Evolutionary conservation across 1,140 invertebrate species (phyloP).

Genomic region (Drosophila nasuta): DNA sequence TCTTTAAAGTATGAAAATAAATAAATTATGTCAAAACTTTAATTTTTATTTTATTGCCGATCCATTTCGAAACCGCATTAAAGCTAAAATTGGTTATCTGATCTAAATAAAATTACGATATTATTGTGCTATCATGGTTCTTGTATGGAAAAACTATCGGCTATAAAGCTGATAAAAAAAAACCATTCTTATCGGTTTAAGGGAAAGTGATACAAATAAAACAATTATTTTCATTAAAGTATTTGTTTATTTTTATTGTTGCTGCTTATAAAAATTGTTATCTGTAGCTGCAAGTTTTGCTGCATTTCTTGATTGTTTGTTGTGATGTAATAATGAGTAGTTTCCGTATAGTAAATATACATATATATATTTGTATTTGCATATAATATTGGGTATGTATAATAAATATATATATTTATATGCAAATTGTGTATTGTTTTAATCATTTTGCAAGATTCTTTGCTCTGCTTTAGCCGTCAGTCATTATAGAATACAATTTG

Average conservation of each 20-base stretch:
- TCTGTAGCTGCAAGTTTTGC: conserved; percentile 16
- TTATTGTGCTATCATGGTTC: too few relatives aligned
- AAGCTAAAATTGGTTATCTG: too few relatives aligned
- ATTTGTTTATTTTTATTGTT: conserved; percentile 47
- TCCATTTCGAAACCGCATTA: too few relatives aligned
- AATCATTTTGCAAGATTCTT: conserved; percentile 45
- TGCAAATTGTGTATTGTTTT: conserved; percentile 40
- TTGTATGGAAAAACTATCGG: too few relatives aligned
- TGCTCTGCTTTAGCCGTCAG: conserved; percentile 46
- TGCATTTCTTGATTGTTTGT: conserved; percentile 28
- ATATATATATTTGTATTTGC: conserved; percentile 21
- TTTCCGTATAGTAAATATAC: conserved; percentile 40
- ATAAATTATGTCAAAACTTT: too few relatives aligned
- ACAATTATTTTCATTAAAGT: conserved; percentile 22
- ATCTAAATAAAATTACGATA: too few relatives aligned
- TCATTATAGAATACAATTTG: conserved; percentile 55
- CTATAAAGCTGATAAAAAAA: too few relatives aligned
- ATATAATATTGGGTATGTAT: conserved; percentile 25
- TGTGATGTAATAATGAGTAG: conserved; percentile 37
- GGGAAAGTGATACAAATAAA: neutral
- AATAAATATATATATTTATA: conserved; percentile 32
- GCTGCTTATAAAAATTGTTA: conserved; percentile 35
- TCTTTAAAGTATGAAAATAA: too few relatives aligned
- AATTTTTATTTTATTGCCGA: too few relatives aligned
- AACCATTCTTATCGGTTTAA: too few relatives aligned